These are phyloP conservation scores for Neofelis nebulosa DNA, from an alignment of 2,113 vertebrate species.

Conservation along the genomic window DNA sequence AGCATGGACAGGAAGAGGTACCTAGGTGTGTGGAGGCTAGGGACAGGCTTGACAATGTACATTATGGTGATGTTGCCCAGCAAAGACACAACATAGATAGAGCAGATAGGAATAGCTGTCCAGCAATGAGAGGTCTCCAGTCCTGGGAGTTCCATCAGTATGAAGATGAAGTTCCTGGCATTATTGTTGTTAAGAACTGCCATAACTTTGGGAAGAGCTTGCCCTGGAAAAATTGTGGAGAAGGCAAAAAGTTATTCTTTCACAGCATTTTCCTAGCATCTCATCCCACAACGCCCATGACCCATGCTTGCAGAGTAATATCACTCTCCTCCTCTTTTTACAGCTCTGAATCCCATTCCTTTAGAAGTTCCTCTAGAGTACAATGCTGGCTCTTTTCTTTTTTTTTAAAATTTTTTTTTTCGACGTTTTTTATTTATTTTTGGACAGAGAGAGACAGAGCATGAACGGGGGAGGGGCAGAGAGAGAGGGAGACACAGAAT, in stretches of 20 bases:
- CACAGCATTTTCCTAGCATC: neutral
- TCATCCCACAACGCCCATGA: accelerated
- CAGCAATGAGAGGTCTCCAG: slow-evolving; percentile 58
- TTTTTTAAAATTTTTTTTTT: too few species aligned
- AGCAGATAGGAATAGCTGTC: slow-evolving; percentile 66
- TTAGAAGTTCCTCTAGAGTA: accelerated
- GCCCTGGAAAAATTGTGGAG: neutral
- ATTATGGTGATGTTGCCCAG: slow-evolving; percentile 68
- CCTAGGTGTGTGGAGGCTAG: slow-evolving; percentile 74
- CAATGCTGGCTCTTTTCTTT: neutral
- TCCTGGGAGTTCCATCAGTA: slow-evolving; percentile 72
- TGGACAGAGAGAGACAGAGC: too few species aligned
- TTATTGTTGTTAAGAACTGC: neutral
- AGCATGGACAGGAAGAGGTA: slow-evolving; percentile 74
- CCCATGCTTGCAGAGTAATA: accelerated
- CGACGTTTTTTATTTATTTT: too few species aligned
- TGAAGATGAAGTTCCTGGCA: slow-evolving; percentile 64
- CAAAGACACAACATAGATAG: slow-evolving; percentile 67
- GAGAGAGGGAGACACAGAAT: too few species aligned
- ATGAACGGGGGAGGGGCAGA: too few species aligned
- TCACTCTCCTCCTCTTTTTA: neutral
- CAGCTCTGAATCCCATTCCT: neutral
- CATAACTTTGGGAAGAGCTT: neutral
- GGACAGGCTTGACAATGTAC: slow-evolving; percentile 33
- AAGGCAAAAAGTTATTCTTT: neutral